Base-by-base conservation (phyloP, 2,113 vertebrate genomes). In the Parus major region DNA sequence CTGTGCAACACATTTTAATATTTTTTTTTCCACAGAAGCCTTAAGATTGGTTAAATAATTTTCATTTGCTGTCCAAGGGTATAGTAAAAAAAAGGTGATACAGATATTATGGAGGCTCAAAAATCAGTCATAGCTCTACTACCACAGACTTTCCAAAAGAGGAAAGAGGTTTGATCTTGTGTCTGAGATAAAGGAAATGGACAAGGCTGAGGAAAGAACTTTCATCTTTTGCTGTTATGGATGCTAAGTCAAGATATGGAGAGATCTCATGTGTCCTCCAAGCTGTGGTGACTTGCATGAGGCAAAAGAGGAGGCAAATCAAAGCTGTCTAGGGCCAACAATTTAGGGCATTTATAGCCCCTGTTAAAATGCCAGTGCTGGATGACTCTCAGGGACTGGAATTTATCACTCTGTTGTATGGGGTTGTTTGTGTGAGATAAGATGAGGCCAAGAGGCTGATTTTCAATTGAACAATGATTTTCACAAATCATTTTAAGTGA, bases 391-490 rank as follows among this genome's bases (percentile, higher is more conserved):
- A 55, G 46, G 55, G 71, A 55, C 41, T 85, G 82, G 75, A 88
- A 88, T 96, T 93, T 82, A 89, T 85, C 80, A 63, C 72, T 85
- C 25, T 69, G 36, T 50, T 96, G 57, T 11, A 13, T 46, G 72
- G 65, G 36, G 59, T 55, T 95, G 91, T 65, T 80, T 91, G 39
- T 76, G 36, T 53, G 91, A 93, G 94, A 87, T 91, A 92, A 95
- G 72, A 57, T 31, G 49, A 79, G 65, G 61, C 77, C 61, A 65
- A 44, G 28, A 93, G 66, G 84, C 36, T 46, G 69, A 4, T 65
- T 93, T 95, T 93, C 82, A 96, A 92, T 80, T 92, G 81, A 72
- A 29, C 15, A 39, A 53, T 1, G 3, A 76, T 93, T 95, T 90
- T 91, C 82, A 93, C 66, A 93, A 88, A 94, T 93, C 49, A 89